A percentile compares a stretch with the other conserved stretches of the same genome.
Conservation (phyloP, 2,888 invertebrate genomes). For the Shargacucullia verbasci region DNA sequence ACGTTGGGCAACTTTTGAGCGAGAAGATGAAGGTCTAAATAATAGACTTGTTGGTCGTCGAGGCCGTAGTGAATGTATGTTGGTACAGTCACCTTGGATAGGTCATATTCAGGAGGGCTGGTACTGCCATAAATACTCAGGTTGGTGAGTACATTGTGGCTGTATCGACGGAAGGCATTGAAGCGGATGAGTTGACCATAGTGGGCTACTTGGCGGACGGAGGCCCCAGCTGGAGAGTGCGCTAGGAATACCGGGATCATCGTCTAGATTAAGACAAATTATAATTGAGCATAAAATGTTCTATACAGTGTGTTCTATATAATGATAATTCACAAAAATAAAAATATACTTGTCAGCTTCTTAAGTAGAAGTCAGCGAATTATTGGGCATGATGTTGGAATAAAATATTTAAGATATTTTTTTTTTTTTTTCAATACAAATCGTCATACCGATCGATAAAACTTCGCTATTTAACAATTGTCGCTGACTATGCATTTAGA, state of each 20-base stretch:
- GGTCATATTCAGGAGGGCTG: conserved; percentile 66
- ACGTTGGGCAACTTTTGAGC: conserved; percentile 58
- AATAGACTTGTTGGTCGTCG: conserved; percentile 58
- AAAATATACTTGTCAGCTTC: too few species aligned
- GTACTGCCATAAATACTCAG: conserved; percentile 60
- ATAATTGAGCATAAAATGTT: not conserved
- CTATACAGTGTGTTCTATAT: too few species aligned
- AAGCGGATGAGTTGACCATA: conserved; percentile 68
- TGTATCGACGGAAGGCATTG: conserved; percentile 66
- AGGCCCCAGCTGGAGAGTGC: conserved; percentile 71
- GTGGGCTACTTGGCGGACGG: conserved; percentile 70
- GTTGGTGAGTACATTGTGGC: conserved; percentile 61
- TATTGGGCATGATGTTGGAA: too few species aligned
- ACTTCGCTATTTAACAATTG: too few species aligned
- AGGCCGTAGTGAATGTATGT: conserved; percentile 66
- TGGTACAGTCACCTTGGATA: conserved; percentile 60
- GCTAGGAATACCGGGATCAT: conserved; percentile 69
- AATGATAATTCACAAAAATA: too few species aligned
- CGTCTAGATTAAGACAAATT: conserved; percentile 58
- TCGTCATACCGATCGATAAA: too few species aligned
- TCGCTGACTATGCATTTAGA: too few species aligned
- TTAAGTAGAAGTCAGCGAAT: too few species aligned
- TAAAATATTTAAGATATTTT: too few species aligned
- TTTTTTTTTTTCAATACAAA: too few species aligned
- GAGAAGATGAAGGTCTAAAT: conserved; percentile 60